Conservation (phyloP, 2,797 vertebrate genomes). For the Perodicticus potto region DNA sequence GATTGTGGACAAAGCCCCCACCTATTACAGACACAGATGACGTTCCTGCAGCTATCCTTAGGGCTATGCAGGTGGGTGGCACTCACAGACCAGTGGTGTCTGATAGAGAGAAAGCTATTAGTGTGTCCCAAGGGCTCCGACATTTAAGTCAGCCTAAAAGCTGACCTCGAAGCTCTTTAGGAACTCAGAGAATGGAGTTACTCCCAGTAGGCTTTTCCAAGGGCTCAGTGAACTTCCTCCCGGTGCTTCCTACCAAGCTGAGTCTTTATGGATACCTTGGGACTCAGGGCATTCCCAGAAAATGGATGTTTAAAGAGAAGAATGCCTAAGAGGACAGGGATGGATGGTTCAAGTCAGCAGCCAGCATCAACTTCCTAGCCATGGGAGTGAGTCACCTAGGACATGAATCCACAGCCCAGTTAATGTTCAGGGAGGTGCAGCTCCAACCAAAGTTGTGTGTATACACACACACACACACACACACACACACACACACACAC, state of each 20-base stretch:
- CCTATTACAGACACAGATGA: neutral
- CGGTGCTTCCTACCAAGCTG: neutral
- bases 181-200: neutral
- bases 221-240: neutral
- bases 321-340: neutral
- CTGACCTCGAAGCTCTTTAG: neutral
- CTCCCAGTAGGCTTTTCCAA: neutral
- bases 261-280: neutral
- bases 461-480: too few species aligned
- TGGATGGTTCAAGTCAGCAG: neutral
- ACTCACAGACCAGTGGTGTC: neutral
- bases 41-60: neutral
- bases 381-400: neutral
- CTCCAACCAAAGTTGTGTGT: neutral
- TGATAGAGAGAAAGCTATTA: neutral
- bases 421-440: neutral
- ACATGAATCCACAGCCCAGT: too few species aligned
- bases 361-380: neutral
- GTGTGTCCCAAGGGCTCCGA: neutral
- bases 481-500: fast-evolving
- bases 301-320: neutral
- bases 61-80: neutral
- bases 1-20: neutral
- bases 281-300: neutral
- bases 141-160: neutral